phyloP scores from a whole-genome alignment of 2,113 vertebrate species.

The Psophia crepitans region DNA sequence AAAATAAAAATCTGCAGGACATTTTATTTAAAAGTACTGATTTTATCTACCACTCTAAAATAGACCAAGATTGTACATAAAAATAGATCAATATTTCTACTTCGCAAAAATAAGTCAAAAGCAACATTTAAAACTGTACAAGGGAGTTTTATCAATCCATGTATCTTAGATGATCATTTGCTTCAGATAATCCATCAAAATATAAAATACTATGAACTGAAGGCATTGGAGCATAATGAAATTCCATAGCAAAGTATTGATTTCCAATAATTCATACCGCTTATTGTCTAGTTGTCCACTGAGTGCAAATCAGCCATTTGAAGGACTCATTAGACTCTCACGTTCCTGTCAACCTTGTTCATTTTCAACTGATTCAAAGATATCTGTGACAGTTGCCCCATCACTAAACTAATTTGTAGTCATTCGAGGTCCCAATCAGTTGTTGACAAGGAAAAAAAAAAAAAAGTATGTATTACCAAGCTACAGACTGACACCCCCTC shows the following conservation, averaged over 20 bases:
- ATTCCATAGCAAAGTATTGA: constrained; percentile 93
- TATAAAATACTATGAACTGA: constrained; percentile 88
- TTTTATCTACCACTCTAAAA: constrained; percentile 61
- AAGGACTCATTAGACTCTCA: constrained; percentile 95
- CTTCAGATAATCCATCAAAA: constrained; percentile 92
- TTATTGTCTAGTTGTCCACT: constrained; percentile 86
- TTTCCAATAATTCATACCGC: constrained; percentile 92
- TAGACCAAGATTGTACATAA: constrained; percentile 1
- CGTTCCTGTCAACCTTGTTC: constrained; percentile 93
- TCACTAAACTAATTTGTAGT: constrained; percentile 95
- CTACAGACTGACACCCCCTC: not conserved
- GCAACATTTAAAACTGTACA: constrained; percentile 78
- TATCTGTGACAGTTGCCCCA: constrained; percentile 88
- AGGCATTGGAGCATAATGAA: constrained; percentile 88
- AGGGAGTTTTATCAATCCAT: constrained; percentile 71
- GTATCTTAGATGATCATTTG: constrained; percentile 75
- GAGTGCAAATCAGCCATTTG: constrained; percentile 86
- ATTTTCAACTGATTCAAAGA: constrained; percentile 87
- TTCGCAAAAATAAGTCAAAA: constrained; percentile 74
- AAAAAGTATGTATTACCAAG: constrained; percentile 61
- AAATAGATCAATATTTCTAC: constrained; percentile 74
- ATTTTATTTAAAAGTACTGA: constrained; percentile 72
- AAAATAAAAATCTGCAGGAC: constrained; percentile 16
- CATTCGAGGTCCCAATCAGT: constrained; percentile 84
- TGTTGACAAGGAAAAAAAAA: constrained; percentile 70